Evolutionary conservation across 1,140 invertebrate species (phyloP).

Genomic region (Agrypnia vestita): DNA sequence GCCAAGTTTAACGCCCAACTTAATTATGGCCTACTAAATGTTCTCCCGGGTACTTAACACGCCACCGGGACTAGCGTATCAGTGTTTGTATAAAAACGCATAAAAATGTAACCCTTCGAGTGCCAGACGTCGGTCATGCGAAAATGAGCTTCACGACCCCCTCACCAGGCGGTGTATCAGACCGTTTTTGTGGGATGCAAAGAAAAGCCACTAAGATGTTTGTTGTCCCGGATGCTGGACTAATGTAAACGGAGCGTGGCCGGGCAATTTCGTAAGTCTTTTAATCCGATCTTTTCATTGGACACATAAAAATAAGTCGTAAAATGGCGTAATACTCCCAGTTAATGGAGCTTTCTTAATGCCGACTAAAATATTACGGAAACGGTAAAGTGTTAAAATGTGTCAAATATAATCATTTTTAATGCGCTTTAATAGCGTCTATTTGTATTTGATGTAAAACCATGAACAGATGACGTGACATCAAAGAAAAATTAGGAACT

Average conservation of each 20-base stretch:
- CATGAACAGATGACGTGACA: no score
- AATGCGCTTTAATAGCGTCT: no score
- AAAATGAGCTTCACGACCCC: no score
- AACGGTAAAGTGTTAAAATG: conserved; percentile 18
- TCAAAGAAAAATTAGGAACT: no score
- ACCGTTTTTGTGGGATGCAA: no score
- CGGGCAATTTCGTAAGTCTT: not conserved
- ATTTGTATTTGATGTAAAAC: no score
- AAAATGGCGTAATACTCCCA: conserved; percentile 11
- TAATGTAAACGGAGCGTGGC: not conserved
- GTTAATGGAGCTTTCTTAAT: conserved; percentile 29
- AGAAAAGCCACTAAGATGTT: no score
- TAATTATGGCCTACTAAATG: conserved; percentile 58
- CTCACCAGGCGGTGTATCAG: no score
- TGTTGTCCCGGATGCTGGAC: no score
- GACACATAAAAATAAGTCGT: conserved; percentile 7
- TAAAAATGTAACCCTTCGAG: not conserved
- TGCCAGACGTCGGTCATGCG: not conserved
- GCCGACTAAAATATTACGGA: not conserved
- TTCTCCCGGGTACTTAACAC: not conserved
- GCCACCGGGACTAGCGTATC: conserved; percentile 12
- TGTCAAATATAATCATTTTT: not conserved
- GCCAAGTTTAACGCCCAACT: conserved; percentile 57
- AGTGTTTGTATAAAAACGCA: not conserved
- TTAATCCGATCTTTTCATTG: conserved; percentile 28